Base-by-base conservation (phyloP, 2,113 vertebrate genomes). In the Apeltes quadracus region DNA sequence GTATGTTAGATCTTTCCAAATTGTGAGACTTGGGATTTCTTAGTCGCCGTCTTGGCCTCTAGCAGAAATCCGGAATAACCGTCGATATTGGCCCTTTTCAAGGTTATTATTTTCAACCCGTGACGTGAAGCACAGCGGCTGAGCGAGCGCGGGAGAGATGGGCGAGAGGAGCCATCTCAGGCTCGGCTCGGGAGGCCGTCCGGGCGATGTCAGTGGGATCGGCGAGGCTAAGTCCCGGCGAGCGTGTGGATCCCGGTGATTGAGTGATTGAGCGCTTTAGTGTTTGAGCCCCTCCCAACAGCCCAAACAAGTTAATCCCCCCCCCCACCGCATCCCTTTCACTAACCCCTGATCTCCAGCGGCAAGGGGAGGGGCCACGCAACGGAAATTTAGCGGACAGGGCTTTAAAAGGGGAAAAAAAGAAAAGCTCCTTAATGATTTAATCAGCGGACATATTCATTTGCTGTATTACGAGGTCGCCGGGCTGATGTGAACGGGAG, bases 361-460 rank as follows among this genome's bases (percentile, higher is more conserved):
- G 10, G 20, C 61, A 51, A 67, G 84, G 43, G 32, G 48, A 50
- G 48, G n/a, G 46, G 46, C 46, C 9, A 1, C 46, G 68, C 68
- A 29, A 56, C 51, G 64, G 53, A 78, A 61, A 79, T 86, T 76
- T 22, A 79, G 80, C 72, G 83, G 74, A 84, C 81, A 83, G 82
- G 89, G 75, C 72, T 92, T 92, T 90, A 67, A 23, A 75, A 76
- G 1, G 8, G 64, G 6, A 51, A 3, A 73, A 66, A 56, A 61
- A 66, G 72, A 72, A 91, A 93, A 91, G 85, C 92, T 90, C 85
- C 87, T 92, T 93, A 93, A 92, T 91, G 90, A 92, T 92, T 91
- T 90, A 91, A 94, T 93, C 91, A 93, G 83, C 44, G 69, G 73
- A 91, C 84, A 91, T 89, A 88, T 87, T 92, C 74, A 87, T 90